Conservation (phyloP, 1,140 invertebrate genomes). For the Heliothis subflexa region DNA sequence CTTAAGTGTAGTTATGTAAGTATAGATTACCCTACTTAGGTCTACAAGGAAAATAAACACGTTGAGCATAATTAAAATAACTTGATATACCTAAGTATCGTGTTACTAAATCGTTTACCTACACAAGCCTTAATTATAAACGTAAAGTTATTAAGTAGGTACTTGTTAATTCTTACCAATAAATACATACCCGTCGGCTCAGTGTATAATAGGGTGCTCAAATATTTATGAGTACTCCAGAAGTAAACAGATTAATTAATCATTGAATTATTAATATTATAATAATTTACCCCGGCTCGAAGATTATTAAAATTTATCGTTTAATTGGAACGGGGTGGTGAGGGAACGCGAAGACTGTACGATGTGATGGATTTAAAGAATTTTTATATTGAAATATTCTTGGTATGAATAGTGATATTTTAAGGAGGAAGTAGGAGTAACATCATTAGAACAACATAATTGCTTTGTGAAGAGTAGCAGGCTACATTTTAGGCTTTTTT, state of each 20-base stretch:
- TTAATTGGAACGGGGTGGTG: too few relatives aligned
- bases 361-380: too few relatives aligned
- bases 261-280: constrained; percentile 18
- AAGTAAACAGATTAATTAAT: constrained; percentile 23
- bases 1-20: too few relatives aligned
- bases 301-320: neutral
- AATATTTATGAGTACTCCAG: constrained; percentile 19
- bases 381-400: too few relatives aligned
- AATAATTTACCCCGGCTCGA: neutral
- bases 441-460: too few relatives aligned
- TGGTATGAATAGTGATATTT: too few relatives aligned
- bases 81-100: neutral
- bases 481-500: too few relatives aligned
- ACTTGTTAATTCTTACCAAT: neutral
- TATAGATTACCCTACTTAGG: neutral
- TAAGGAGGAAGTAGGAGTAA: too few relatives aligned
- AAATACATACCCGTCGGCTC: neutral
- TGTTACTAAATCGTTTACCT: neutral
- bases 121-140: constrained; percentile 14
- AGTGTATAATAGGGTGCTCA: neutral
- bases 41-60: neutral
- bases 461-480: too few relatives aligned
- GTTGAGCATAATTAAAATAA: neutral
- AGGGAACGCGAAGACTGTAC: too few relatives aligned
- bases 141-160: neutral